Base-by-base conservation (phyloP, 2,888 invertebrate species). In the Cataglyphis rosenhaueri region DNA sequence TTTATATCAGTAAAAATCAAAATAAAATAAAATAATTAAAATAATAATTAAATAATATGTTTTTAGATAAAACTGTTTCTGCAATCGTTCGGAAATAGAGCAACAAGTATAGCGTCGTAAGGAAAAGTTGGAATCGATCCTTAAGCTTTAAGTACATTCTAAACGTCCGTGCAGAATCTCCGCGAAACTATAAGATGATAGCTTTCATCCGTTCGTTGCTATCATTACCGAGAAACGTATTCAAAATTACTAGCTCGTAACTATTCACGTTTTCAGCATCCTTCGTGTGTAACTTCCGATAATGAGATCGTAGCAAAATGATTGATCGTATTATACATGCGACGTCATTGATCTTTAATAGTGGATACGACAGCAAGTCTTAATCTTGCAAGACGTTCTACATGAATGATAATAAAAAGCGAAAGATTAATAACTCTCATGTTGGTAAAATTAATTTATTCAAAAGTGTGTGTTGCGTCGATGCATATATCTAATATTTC, bases 51-150 rank as follows among this genome's bases (percentile, higher is more conserved):
- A 25, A 25, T 25, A 25, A 15, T 78, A 48, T 48, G 57, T 25
- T 78, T 68, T 59, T 59, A 70, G 62, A 81, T 32, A 82, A 82
- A 82, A 70, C 25, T 68, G 41, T 9, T 25, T 41, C 18, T 25
- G 10, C 10, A 52, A 52, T 41, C n/a, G 21, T 29, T 57, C 44
- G 68, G 52, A 48, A 38, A 68, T 70, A 55, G 32, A 81, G 68
- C 68, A 79, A 68, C 68, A 81, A 82, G 81, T 82, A 79, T 41
- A 21, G n/a, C n/a, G 15, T 15, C 35, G 55, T 57, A 5, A 41
- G 32, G 6, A 21, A 78, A 66, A 78, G 41, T 21, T 41, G 38
- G 57, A 70, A 70, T 70, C 70, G 68, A 78, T 44, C 52, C 81
- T 81, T 81, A 61, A 74, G 52, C 29, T 62, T 29, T 81, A 70